phyloP scores from a whole-genome alignment of 2,113 vertebrate genomes.

The Erythrolamprus reginae region DNA sequence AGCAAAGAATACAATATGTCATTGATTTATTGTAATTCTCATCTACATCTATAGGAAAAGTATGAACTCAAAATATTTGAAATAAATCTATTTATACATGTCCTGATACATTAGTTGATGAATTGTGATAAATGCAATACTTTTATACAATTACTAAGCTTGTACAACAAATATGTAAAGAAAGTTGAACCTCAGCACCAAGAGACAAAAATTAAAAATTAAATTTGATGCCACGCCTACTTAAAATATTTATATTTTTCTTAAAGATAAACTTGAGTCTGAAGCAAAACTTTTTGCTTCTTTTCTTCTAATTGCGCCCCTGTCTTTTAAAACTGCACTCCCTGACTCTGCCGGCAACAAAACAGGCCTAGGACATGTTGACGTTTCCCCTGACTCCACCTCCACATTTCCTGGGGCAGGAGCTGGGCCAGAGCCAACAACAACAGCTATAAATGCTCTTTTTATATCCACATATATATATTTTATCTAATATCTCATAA shows the following conservation, averaged over 20 bases:
- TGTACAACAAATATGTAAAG: neutral
- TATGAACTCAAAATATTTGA: neutral
- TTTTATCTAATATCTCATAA: neutral
- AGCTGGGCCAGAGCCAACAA: too few species aligned
- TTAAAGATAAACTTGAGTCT: neutral
- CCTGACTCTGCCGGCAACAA: too few species aligned
- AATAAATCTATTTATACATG: neutral
- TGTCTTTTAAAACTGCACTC: neutral
- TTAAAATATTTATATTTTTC: neutral
- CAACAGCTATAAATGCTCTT: neutral
- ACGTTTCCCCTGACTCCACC: too few species aligned
- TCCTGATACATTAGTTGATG: neutral
- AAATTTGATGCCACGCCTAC: neutral
- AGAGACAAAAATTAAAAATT: neutral
- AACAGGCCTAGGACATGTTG: too few species aligned
- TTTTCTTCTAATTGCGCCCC: neutral
- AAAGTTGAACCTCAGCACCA: neutral
- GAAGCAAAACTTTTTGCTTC: neutral
- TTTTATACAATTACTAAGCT: neutral
- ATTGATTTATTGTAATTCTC: neutral
- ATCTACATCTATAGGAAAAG: neutral
- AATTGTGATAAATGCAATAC: neutral
- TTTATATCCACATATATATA: neutral
- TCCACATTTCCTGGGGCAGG: too few species aligned
- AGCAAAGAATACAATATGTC: neutral